Evolutionary conservation across 2,888 invertebrate species (phyloP), one percentile per base, ranked within the genome.

Genomic region (Apeira syringaria): DNA sequence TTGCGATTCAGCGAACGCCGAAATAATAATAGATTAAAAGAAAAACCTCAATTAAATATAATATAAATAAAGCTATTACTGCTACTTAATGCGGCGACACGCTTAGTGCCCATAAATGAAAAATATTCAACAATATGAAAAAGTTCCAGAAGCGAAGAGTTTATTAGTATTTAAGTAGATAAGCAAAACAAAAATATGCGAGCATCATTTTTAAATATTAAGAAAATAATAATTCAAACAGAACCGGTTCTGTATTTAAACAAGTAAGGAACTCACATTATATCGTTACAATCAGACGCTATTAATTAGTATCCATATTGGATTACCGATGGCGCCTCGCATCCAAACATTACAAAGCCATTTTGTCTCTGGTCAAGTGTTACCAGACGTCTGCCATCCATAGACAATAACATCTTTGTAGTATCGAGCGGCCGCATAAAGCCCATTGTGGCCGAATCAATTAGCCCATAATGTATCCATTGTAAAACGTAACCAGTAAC

Each of bases 351-450:
- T 74, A 88, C 87, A 88, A 88, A 88, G 88, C 67, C 87, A 88
- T 88, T 88, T 88, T 88, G 88, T 88, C 87, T 87, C 76, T 81
- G 80, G 76, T 85, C 86, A 80, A 87, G 87, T 87, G 86, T 84
- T 83, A 74, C 77, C 87, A 88, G 87, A 85, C 88, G 85, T 86
- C 86, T 84, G 86, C 67, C 46, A 53, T 58, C 64, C 67, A 76
- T 85, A 87, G 85, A 88, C 87, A 88, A 87, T 84, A 76, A 76
- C 74, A 80, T 81, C 86, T 77, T 84, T 88, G 86, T 88, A 59
- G 65, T 62, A 64, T 63, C 70, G 65, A 74, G 73, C 62, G 67
- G 64, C 70, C 64, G 68, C 64, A 84, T 76, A 86, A 85, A 80
- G 85, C 56, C 65, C 83, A 85, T 86, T 88, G 88, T 88, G 72